A percentile compares a stretch with the other conserved stretches of the same genome.
These are phyloP conservation scores for Ips nitidus DNA, from an alignment of 1,140 invertebrate species.

Conservation along the genomic window DNA sequence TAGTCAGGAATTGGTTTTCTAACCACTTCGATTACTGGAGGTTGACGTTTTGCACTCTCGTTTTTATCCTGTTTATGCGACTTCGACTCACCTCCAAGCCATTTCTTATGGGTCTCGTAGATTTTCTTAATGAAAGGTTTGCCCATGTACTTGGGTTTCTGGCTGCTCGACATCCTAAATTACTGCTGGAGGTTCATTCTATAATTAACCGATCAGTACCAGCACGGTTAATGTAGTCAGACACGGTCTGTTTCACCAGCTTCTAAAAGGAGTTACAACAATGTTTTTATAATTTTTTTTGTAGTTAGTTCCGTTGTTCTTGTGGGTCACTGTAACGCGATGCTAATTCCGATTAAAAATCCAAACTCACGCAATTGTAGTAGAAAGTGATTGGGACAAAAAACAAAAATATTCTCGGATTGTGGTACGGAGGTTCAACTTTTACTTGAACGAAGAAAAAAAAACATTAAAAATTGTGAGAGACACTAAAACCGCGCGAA, in stretches of 20 bases:
- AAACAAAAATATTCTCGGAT: background rate
- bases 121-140: conserved; percentile 42
- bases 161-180: conserved; percentile 30
- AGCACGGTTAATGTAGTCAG: conserved; percentile 23
- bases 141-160: conserved; percentile 35
- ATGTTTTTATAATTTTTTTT: conserved; percentile 31
- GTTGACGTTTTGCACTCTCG: conserved; percentile 21
- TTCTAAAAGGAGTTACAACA: conserved; percentile 20
- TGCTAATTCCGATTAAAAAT: conserved; percentile 19
- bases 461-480: too few relatives aligned
- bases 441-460: too few relatives aligned
- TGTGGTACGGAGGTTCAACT: background rate
- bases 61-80: conserved; percentile 27
- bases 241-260: conserved; percentile 31
- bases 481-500: background rate
- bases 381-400: too few relatives aligned
- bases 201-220: conserved; percentile 10
- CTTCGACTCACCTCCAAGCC: conserved; percentile 31
- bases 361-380: too few relatives aligned
- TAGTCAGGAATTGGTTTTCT: conserved; percentile 44
- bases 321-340: conserved; percentile 34
- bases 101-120: conserved; percentile 40
- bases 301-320: conserved; percentile 17
- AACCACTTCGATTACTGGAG: conserved; percentile 8
- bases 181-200: background rate